phyloP scores from a whole-genome alignment of 2,888 invertebrate species.

The Argyresthia albistria region DNA sequence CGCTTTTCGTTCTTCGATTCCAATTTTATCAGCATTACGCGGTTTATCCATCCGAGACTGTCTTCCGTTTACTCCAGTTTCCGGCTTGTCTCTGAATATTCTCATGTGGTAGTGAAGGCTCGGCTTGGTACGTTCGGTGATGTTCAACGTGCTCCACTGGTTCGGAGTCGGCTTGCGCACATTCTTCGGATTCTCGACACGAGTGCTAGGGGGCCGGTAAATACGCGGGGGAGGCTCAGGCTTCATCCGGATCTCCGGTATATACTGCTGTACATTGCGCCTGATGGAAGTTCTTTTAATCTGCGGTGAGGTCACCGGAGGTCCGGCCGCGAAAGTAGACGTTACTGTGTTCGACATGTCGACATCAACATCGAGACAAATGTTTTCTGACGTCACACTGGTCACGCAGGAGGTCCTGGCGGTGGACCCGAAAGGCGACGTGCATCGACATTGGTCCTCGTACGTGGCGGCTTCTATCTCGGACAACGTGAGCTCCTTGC shows the following conservation, averaged over 20 bases:
- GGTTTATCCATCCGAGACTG: conserved; percentile 38
- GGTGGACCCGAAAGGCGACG: conserved; percentile 81
- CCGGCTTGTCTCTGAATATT: conserved; percentile 52
- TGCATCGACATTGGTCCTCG: conserved; percentile 80
- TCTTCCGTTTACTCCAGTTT: conserved; percentile 25
- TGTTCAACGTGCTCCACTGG: conserved; percentile 65
- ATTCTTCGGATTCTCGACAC: conserved; percentile 59
- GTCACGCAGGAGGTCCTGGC: conserved; percentile 77
- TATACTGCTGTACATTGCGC: conserved; percentile 49
- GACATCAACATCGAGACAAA: conserved; percentile 60
- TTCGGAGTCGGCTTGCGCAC: conserved; percentile 49
- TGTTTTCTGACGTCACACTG: conserved; percentile 70
- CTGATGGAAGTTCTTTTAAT: conserved; percentile 65
- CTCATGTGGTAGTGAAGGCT: conserved; percentile 68
- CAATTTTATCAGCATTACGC: conserved; percentile 43
- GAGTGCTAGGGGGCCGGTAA: conserved; percentile 58
- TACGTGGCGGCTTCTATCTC: conserved; percentile 75
- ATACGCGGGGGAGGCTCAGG: conserved; percentile 60
- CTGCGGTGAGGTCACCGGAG: conserved; percentile 55
- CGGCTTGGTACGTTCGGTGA: conserved; percentile 58
- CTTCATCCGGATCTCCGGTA: conserved; percentile 54
- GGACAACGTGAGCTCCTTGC: conserved; percentile 61
- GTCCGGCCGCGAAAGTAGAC: conserved; percentile 55
- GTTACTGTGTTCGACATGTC: conserved; percentile 68
- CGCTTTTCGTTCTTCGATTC: conserved; percentile 34